These are phyloP conservation scores for Proctacanthus coquilletti DNA, from an alignment of 1,140 invertebrate species.

Conservation along the genomic window DNA sequence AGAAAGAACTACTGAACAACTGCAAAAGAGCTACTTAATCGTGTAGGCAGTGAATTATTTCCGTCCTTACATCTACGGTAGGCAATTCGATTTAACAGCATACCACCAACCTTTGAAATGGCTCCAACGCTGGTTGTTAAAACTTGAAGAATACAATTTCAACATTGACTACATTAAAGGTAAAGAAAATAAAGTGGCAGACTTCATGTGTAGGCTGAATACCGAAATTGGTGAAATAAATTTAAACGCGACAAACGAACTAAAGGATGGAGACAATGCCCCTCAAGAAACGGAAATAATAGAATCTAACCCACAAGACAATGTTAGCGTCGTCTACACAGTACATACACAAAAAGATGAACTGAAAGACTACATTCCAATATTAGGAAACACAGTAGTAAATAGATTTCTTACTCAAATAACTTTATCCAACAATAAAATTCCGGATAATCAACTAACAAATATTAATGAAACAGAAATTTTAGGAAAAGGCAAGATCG, in stretches of 20 bases:
- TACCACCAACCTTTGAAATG: too few relatives aligned
- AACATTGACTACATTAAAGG: constrained; percentile 7
- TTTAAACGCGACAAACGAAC: background rate
- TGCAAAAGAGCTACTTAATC: too few relatives aligned
- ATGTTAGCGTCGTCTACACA: background rate
- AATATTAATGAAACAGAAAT: constrained; percentile 3
- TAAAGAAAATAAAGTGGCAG: constrained; percentile 6
- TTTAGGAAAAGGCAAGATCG: constrained; percentile 4
- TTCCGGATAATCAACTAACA: constrained; percentile 2
- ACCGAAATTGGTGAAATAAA: constrained; percentile 1
- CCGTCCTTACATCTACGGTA: too few relatives aligned
- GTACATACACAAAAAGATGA: background rate
- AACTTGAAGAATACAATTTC: constrained; percentile 6
- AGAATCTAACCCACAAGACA: constrained; percentile 1
- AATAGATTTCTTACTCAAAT: background rate
- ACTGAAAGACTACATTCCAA: background rate
- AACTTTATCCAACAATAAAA: background rate
- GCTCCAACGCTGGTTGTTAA: constrained; percentile 6
- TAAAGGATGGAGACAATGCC: constrained; percentile 1
- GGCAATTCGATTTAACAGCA: too few relatives aligned
- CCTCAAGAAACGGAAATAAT: background rate
- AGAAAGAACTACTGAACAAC: too few relatives aligned
- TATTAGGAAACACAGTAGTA: background rate
- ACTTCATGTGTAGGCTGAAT: constrained; percentile 8
- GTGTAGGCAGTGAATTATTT: too few relatives aligned